A percentile compares a stretch with the other conserved stretches of the same genome.
Evolutionary conservation across 1,140 invertebrate genomes (phyloP).

Genomic region (Leguminivora glycinivorella): DNA sequence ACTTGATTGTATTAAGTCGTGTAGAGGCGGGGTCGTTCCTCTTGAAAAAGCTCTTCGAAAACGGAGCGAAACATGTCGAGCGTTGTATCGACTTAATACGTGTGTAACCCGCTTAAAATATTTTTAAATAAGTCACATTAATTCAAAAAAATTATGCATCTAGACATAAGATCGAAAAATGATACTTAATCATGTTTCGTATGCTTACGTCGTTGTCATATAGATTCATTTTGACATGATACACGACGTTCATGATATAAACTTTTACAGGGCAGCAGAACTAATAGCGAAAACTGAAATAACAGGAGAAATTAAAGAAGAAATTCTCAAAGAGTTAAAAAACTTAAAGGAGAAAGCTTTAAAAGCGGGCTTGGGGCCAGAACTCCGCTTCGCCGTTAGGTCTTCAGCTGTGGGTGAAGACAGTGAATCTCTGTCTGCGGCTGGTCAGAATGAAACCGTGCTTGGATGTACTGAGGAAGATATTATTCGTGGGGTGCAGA

Average conservation of each 20-base stretch:
- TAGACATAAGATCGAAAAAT: too few species aligned
- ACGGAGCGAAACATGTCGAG: too few species aligned
- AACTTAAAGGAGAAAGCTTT: constrained; percentile 48
- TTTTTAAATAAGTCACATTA: too few species aligned
- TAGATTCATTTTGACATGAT: too few species aligned
- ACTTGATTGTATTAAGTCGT: too few species aligned
- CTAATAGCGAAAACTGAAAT: constrained; percentile 56
- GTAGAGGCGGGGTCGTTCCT: too few species aligned
- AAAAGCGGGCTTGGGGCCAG: constrained; percentile 47
- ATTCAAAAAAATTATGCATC: too few species aligned
- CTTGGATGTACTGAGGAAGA: constrained; percentile 82
- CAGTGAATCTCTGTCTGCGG: constrained; percentile 86
- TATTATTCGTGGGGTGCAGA: constrained; percentile 80
- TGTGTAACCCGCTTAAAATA: too few species aligned
- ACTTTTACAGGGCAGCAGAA: constrained; percentile 54
- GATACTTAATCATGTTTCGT: too few species aligned
- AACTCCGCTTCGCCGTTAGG: constrained; percentile 75
- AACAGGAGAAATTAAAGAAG: constrained; percentile 50
- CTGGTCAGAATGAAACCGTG: constrained; percentile 91
- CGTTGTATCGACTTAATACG: too few species aligned
- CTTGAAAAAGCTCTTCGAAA: too few species aligned
- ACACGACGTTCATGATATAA: background rate
- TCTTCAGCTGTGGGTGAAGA: constrained; percentile 87
- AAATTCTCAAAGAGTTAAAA: constrained; percentile 54
- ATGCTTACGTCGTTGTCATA: background rate